A percentile compares a stretch with the other conserved stretches of the same genome.
phyloP scores from a whole-genome alignment of 2,888 invertebrate species.

The Meghimatium bilineatum region DNA sequence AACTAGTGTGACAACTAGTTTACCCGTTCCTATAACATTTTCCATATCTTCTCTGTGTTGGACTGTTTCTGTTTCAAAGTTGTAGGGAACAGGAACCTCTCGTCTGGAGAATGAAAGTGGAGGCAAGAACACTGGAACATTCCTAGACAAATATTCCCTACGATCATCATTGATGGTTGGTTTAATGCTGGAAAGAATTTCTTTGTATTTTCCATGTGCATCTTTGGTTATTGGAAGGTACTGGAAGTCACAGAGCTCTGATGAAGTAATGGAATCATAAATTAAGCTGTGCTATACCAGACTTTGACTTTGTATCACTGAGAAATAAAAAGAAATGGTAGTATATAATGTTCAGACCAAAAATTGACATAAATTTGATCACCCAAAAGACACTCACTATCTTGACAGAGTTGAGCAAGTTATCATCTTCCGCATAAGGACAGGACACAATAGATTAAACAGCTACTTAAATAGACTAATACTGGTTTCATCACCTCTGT shows the following conservation, averaged over 20 bases:
- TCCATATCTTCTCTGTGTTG: conserved; percentile 57
- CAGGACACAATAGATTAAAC: too few relatives aligned
- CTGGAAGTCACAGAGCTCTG: conserved; percentile 93
- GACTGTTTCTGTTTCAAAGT: conserved; percentile 34
- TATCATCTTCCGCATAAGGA: too few relatives aligned
- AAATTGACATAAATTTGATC: too few relatives aligned
- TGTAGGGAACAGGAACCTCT: conserved; percentile 79
- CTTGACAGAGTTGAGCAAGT: too few relatives aligned
- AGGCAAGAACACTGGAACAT: conserved; percentile 83
- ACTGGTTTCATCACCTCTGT: too few relatives aligned
- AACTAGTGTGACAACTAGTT: background rate
- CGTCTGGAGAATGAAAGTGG: conserved; percentile 88
- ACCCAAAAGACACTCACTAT: too few relatives aligned
- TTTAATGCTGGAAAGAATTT: conserved; percentile 62
- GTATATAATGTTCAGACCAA: too few relatives aligned
- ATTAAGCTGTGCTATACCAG: background rate
- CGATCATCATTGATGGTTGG: conserved; percentile 51
- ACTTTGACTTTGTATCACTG: too few relatives aligned
- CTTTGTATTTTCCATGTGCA: conserved; percentile 58
- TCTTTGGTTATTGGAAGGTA: conserved; percentile 85
- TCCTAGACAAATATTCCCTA: conserved; percentile 80
- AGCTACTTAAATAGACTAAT: too few relatives aligned
- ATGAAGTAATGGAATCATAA: conserved; percentile 63
- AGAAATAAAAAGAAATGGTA: too few relatives aligned
- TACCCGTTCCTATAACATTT: conserved; percentile 70